Conservation (phyloP, 1,140 invertebrate genomes). For the Pissodes strobi region DNA sequence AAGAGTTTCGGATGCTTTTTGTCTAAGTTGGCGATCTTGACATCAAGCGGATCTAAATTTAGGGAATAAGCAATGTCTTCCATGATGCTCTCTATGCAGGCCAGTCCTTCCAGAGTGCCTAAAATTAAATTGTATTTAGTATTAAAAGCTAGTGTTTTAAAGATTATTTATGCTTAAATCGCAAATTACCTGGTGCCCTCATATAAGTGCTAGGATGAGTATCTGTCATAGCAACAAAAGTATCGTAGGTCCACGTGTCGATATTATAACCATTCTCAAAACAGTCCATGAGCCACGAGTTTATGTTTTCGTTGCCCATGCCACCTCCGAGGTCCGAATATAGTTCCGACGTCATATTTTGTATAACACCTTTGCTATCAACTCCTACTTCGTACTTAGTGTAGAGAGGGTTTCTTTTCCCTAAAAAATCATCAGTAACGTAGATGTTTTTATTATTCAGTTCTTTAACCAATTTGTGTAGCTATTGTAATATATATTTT, state of each 20-base stretch:
- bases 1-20: conserved; percentile 33
- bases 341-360: conserved; percentile 60
- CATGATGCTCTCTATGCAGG: conserved; percentile 76
- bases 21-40: conserved; percentile 67
- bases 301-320: conserved; percentile 14
- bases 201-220: conserved; percentile 22
- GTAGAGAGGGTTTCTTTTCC: conserved; percentile 59
- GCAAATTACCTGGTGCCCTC: no score
- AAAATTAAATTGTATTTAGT: conserved; percentile 22
- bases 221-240: conserved; percentile 27
- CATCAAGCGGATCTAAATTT: conserved; percentile 69
- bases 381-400: conserved; percentile 71
- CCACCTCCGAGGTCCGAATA: conserved; percentile 28
- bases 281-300: not conserved
- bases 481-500: no score
- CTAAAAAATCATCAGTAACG: no score
- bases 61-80: conserved; percentile 75
- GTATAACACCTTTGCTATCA: no score
- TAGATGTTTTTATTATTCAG: no score
- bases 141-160: no score
- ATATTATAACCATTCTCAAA: conserved; percentile 27
- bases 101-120: conserved; percentile 63
- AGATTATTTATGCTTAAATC: no score
- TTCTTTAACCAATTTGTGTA: no score
- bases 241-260: conserved; percentile 23